Conservation (phyloP, 2,113 vertebrate genomes). For the Caracal caracal region DNA sequence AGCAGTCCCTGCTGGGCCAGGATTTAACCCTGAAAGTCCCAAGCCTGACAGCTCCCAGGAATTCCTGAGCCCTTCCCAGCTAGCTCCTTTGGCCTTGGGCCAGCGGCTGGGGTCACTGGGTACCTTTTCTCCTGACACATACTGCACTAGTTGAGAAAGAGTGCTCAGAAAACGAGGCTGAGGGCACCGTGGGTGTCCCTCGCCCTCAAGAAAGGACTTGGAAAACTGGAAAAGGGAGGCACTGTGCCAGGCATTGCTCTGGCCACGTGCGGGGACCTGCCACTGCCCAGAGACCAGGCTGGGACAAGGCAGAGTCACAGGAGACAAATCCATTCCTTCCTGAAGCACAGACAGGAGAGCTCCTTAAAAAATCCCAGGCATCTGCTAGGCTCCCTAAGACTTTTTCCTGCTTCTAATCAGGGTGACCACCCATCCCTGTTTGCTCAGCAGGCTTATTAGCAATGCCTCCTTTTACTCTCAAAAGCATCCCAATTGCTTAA, state of each 20-base stretch:
- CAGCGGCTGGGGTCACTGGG: background rate
- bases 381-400: background rate
- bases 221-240: slow-evolving; percentile 52
- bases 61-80: background rate
- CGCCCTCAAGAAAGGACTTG: background rate
- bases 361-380: background rate
- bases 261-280: slow-evolving; percentile 3
- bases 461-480: background rate
- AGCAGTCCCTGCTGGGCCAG: slow-evolving; percentile 30
- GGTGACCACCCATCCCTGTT: background rate
- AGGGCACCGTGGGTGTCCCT: background rate
- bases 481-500: background rate
- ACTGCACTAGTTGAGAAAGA: background rate
- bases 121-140: background rate
- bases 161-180: background rate
- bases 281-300: slow-evolving; percentile 2
- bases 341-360: background rate
- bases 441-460: background rate
- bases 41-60: background rate
- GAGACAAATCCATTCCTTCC: slow-evolving; percentile 48
- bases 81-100: background rate
- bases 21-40: slow-evolving; percentile 69
- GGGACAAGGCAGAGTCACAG: slow-evolving; percentile 15
- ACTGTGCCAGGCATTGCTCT: slow-evolving; percentile 4
- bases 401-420: background rate